Conservation (phyloP, 2,888 invertebrate genomes). For the Caenorhabditis panamensis region DNA sequence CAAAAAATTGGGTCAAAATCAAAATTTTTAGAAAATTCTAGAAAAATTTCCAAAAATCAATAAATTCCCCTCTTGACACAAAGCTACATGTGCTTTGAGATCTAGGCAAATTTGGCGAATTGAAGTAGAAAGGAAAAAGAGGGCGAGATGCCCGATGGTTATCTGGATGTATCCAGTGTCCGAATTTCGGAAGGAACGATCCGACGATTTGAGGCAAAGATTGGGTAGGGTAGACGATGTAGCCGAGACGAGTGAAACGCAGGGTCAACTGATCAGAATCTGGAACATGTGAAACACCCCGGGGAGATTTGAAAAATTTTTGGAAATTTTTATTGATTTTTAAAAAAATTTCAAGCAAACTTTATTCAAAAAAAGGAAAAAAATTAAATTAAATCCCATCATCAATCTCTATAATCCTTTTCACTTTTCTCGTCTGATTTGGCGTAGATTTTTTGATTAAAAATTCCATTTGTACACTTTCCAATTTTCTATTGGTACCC, state of each 20-base stretch:
- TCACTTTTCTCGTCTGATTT: not conserved
- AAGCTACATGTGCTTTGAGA: too few species aligned
- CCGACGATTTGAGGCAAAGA: constrained; percentile 24
- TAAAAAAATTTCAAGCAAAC: too few species aligned
- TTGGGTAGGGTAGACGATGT: constrained; percentile 4
- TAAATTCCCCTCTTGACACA: not conserved
- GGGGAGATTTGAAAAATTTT: too few species aligned
- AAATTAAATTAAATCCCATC: not conserved
- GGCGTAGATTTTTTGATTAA: constrained; percentile 34
- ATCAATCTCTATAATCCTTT: not conserved
- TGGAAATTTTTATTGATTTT: too few species aligned
- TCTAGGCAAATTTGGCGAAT: not conserved
- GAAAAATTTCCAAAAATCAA: constrained; percentile 17
- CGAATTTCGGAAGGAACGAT: constrained; percentile 26
- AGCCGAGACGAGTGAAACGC: not conserved
- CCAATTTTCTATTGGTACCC: constrained; percentile 15
- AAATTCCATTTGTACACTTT: constrained; percentile 48
- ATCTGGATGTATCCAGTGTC: constrained; percentile 1
- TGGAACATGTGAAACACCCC: too few species aligned
- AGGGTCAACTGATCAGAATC: constrained; percentile 18
- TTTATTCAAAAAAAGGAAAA: too few species aligned
- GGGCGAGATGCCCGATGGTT: constrained; percentile 16
- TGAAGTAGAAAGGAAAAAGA: constrained; percentile 13
- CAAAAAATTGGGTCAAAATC: too few species aligned
- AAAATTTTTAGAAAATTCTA: too few species aligned